phyloP scores from a whole-genome alignment of 2,113 vertebrate species.

The Oenanthe oenanthe region DNA sequence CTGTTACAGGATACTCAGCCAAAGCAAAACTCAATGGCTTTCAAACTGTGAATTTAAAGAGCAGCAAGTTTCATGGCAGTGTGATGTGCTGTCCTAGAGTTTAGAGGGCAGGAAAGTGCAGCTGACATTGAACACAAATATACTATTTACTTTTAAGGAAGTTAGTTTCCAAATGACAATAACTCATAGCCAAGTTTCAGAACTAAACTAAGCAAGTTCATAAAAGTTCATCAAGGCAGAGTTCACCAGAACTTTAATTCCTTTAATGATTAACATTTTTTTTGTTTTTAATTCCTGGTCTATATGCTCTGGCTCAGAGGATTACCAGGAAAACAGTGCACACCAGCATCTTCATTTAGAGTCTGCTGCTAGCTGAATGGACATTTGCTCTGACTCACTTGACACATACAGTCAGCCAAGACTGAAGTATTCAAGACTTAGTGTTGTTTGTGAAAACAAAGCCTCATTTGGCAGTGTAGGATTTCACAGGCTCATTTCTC shows the following conservation, averaged over 20 bases:
- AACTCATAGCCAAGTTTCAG: background rate
- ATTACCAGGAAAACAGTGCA: background rate
- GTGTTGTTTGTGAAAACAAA: background rate
- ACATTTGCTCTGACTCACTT: background rate
- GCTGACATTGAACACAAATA: background rate
- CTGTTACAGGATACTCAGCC: background rate
- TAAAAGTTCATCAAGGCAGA: background rate
- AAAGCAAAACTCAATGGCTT: background rate
- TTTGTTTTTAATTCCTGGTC: background rate
- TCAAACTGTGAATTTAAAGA: background rate
- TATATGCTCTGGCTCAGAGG: background rate
- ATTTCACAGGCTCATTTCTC: background rate
- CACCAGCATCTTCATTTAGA: background rate
- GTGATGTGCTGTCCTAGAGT: background rate
- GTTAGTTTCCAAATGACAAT: background rate
- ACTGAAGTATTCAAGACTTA: background rate
- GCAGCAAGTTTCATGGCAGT: background rate
- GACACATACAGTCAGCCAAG: background rate
- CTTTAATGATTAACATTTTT: background rate
- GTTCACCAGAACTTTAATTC: background rate
- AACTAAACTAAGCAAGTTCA: background rate
- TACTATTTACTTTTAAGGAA: background rate
- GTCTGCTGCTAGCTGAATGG: background rate
- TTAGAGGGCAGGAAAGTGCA: background rate
- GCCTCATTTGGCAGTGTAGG: background rate